Conservation (phyloP, 2,888 invertebrate genomes). For the Holacanthella duospinosa region DNA sequence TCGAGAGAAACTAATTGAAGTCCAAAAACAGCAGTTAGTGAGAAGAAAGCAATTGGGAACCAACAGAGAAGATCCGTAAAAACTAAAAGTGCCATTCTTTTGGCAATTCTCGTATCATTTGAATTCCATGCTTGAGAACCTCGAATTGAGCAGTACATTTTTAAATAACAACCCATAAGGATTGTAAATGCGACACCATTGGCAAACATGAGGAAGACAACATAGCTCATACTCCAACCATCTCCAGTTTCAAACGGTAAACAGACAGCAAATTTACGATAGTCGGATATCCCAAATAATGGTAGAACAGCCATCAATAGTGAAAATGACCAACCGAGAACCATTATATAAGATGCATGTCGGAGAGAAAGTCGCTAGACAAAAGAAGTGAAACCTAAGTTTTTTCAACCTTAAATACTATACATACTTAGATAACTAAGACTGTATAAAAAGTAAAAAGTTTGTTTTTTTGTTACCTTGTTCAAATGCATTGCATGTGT, state of each 20-base stretch:
- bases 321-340: slow-evolving; percentile 83
- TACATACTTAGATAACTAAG: too few relatives aligned
- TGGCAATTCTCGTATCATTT: slow-evolving; percentile 90
- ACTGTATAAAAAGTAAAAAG: neutral
- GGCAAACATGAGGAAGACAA: slow-evolving; percentile 77
- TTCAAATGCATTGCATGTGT: slow-evolving; percentile 96
- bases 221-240: slow-evolving; percentile 71
- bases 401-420: too few relatives aligned
- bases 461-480: slow-evolving; percentile 46
- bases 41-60: slow-evolving; percentile 95
- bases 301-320: slow-evolving; percentile 78
- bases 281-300: slow-evolving; percentile 82
- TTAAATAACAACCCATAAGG: slow-evolving; percentile 88
- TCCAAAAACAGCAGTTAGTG: slow-evolving; percentile 85
- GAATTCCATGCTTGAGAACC: slow-evolving; percentile 94
- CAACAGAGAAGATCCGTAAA: slow-evolving; percentile 96
- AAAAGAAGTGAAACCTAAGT: neutral
- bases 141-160: slow-evolving; percentile 96
- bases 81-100: slow-evolving; percentile 89
- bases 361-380: slow-evolving; percentile 60
- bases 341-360: slow-evolving; percentile 86
- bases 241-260: slow-evolving; percentile 84
- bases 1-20: slow-evolving; percentile 80
- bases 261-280: slow-evolving; percentile 92
- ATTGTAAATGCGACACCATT: slow-evolving; percentile 81